These are phyloP conservation scores for Hystrix brachyura DNA, from an alignment of 2,113 vertebrate genomes.

Conservation along the genomic window DNA sequence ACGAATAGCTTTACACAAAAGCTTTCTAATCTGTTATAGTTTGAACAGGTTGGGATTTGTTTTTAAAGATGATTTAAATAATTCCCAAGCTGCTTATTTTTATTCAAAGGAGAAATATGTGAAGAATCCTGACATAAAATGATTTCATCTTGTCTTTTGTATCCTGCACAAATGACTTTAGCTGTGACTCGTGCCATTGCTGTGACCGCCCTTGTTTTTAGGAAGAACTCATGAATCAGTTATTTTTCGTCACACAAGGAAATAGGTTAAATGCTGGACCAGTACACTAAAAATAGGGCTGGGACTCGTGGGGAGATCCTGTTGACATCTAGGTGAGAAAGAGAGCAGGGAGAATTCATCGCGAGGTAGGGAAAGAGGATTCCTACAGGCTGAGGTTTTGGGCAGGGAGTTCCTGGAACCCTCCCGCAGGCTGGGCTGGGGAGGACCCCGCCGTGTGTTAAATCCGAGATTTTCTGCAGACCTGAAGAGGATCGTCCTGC, in stretches of 20 bases:
- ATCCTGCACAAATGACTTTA: not conserved
- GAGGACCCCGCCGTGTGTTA: not conserved
- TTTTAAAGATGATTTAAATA: slow-evolving; percentile 50
- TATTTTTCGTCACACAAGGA: not conserved
- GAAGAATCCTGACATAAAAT: not conserved
- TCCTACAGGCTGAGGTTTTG: not conserved
- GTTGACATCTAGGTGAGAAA: not conserved
- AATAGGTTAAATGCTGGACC: not conserved
- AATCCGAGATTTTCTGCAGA: not conserved
- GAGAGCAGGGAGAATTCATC: not conserved
- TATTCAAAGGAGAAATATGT: slow-evolving; percentile 40
- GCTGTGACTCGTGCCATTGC: not conserved
- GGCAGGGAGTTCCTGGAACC: not conserved
- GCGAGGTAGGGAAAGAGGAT: not conserved
- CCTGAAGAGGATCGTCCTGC: not conserved
- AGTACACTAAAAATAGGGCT: not conserved
- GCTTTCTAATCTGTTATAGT: not conserved
- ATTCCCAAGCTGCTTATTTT: slow-evolving; percentile 54
- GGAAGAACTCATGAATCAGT: not conserved
- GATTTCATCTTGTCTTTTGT: not conserved
- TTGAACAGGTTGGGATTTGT: not conserved
- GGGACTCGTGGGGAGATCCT: not conserved
- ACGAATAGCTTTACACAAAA: not conserved
- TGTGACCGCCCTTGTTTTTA: not conserved
- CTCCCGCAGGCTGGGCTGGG: not conserved